Conservation (phyloP, 2,113 vertebrate species). For the Epinephelus fuscoguttatus region DNA sequence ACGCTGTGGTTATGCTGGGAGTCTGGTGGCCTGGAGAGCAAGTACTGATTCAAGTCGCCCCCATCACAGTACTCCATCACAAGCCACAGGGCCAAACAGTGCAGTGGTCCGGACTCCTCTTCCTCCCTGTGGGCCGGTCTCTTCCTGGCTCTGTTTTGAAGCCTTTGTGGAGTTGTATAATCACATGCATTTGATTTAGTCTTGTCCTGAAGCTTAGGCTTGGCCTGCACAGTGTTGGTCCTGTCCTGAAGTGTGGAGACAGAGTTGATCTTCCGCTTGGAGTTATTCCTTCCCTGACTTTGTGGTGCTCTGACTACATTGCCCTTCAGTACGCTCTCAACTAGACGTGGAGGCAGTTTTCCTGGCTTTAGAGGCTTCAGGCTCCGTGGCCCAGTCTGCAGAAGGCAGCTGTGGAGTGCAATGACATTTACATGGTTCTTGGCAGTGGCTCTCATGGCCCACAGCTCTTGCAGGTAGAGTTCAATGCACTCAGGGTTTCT, state of each 20-base stretch:
- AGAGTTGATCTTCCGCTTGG: conserved; percentile 22
- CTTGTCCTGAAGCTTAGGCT: conserved; percentile 14
- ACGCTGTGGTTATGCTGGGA: conserved; percentile 89
- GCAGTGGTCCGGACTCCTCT: conserved; percentile 72
- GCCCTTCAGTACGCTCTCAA: conserved; percentile 95
- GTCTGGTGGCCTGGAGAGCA: conserved; percentile 90
- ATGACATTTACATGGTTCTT: conserved; percentile 92
- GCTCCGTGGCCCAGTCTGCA: conserved; percentile 79
- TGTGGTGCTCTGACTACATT: conserved; percentile 42
- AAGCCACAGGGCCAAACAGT: conserved; percentile 92
- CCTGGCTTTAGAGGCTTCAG: conserved; percentile 80
- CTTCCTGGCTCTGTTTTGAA: conserved; percentile 60
- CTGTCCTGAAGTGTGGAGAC: conserved; percentile 57
- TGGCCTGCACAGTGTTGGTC: conserved; percentile 46
- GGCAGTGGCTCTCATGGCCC: conserved; percentile 92
- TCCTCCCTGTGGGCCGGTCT: conserved; percentile 82
- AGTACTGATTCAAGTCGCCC: conserved; percentile 94
- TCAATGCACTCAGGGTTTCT: conserved; percentile 94
- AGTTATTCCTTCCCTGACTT: conserved; percentile 21
- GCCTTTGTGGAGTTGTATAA: conserved; percentile 51
- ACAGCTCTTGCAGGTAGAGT: conserved; percentile 94
- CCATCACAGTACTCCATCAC: conserved; percentile 99
- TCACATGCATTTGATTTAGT: conserved; percentile 24
- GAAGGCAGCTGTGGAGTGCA: conserved; percentile 85
- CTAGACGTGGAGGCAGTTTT: conserved; percentile 90